Evolutionary conservation across 2,797 vertebrate species (phyloP), one percentile per base, ranked within the genome.

Genomic region (Rhinella marina): DNA sequence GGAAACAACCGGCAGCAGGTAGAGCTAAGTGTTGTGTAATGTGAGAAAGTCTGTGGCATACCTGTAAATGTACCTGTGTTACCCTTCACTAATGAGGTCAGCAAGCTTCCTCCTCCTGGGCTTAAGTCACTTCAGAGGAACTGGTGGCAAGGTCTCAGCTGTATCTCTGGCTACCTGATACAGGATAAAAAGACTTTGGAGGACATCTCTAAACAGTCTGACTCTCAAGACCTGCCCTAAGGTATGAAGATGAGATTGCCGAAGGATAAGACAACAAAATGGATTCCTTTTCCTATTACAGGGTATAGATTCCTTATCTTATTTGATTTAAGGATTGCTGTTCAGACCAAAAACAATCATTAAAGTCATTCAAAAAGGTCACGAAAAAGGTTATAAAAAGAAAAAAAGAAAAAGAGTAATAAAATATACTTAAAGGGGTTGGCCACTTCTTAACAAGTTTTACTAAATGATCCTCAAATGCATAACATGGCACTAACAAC

Each of bases 181-280:
- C 93, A 91, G 91, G 92, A 94, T 95, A 92, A 96, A 96, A 96
- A 96, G 95, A 95, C 95, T 96, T 78, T 94, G 94, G 95, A 96
- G 93, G 93, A 93, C 95, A 95, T 94, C 84, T 88, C 93, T 94
- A 94, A 95, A 92, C 93, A 94, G 91, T 86, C 86, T 57, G 85
- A 90, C 88, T 59, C 89, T 91, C 90, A 91, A 85, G 89, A 89
- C 61, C 90, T 92, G 92, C 92, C 92, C 90, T 91, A 81, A 90
- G 93, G 91, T 92, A 80, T 91, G 90, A 94, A 93, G 94, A 87
- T 79, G 91, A 92, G 90, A 95, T 95, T 92, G 88, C 88, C 68
- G 89, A 89, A 90, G 88, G 94, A 95, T 95, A 95, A 95, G 90
- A 90, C 92, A 88, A 75, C 64, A 75, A 91, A 90, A 88, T 66